Conservation (phyloP, 1,140 invertebrate species). For the Trichomalopsis sarcophagae region DNA sequence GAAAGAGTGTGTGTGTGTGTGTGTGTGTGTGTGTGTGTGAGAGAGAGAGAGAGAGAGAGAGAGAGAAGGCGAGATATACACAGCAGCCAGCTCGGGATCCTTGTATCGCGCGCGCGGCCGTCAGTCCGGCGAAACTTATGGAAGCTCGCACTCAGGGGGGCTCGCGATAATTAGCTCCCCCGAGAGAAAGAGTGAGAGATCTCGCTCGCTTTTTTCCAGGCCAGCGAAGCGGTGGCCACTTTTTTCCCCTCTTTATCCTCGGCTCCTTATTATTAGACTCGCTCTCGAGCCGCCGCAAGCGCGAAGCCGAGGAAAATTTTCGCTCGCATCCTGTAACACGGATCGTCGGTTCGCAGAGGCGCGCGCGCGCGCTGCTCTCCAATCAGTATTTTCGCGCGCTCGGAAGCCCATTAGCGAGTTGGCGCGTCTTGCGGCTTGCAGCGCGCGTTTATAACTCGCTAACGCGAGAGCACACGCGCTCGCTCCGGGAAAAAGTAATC, state of each 20-base stretch:
- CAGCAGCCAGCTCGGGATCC: too few species aligned
- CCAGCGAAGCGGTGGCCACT: neutral
- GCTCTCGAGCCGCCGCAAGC: neutral
- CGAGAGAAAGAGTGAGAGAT: neutral
- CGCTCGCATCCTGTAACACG: neutral
- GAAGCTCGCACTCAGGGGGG: too few species aligned
- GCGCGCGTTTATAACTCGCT: conserved; percentile 10
- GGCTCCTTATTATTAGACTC: neutral
- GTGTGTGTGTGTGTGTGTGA: too few species aligned
- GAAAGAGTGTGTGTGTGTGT: too few species aligned
- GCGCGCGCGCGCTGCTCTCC: neutral
- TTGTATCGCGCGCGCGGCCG: too few species aligned
- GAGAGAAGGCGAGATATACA: too few species aligned
- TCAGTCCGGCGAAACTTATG: too few species aligned
- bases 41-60: too few species aligned
- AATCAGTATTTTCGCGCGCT: conserved; percentile 1
- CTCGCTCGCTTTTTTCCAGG: neutral
- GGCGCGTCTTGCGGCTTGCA: neutral
- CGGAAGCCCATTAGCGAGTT: conserved; percentile 36
- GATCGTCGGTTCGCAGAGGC: neutral
- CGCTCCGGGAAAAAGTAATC: conserved; percentile 36
- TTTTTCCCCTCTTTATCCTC: neutral
- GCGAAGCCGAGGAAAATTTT: conserved; percentile 1
- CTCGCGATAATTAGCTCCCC: neutral
- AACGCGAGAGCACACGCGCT: conserved; percentile 12